Evolutionary conservation across 2,797 vertebrate genomes (phyloP), one percentile per base, ranked within the genome.

Genomic region (Scomberomorus guttatus): DNA sequence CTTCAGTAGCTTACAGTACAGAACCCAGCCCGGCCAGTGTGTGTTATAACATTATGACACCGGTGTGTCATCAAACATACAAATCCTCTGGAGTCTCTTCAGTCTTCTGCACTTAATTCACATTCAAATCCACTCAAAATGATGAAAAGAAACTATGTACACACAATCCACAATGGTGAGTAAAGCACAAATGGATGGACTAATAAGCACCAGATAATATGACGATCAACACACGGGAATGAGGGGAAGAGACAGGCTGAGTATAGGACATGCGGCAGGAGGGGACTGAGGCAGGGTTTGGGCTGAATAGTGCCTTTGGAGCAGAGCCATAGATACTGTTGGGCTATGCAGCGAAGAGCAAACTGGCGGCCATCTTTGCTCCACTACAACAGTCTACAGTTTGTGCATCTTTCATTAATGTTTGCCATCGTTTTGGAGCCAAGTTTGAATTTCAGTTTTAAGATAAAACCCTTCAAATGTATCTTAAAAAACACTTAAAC

Each of bases 1-100:
- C 93, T 84, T 88, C 72, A 82, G 77, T 55, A 65, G 86, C 90
- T 83, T 85, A 90, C 87, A 89, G 87, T 88, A 87, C 89, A 78
- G 77, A 84, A 25, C 64, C 78, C 75, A 71, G 84, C 85, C 72
- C 17, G 44, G 73, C 74, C 71, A 56, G 74, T 70, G 77, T 69
- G 72, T 79, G 56, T 77, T 73, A 42, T 42, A 25, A 79, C 34
- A 13, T 55, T 32, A 63, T 39, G 46, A 86, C 70, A 77, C 54
- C 34, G 46, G 62, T 13, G 67, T 65, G 61, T 78, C 72, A 59
- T 25, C 71, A 25, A 55, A 77, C 71, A 54, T 54, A 68, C 51
- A 51, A 70, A 73, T 67, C 60, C 63, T 67, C 62, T 48, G 5
- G 54, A 59, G 54, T 54, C 58, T 85, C 80, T 70, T 86, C 59